Evolutionary conservation across 2,888 invertebrate genomes (phyloP).

Genomic region (Tillus elongatus): DNA sequence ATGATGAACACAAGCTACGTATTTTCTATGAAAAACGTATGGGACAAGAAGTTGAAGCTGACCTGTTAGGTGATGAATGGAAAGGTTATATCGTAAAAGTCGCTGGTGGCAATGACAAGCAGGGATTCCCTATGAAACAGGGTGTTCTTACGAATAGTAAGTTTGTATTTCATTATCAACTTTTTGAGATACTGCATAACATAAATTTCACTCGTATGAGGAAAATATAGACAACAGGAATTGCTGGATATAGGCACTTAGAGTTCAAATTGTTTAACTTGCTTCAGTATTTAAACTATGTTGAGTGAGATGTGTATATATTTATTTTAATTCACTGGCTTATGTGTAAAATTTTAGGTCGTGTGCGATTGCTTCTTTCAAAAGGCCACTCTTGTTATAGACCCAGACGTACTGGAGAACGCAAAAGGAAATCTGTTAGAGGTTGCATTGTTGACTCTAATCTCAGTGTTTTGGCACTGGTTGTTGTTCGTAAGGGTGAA

Average conservation of each 20-base stretch:
- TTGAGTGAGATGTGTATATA: too few species aligned
- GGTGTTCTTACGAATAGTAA: slow-evolving; percentile 90
- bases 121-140: slow-evolving; percentile 99
- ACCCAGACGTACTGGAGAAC: slow-evolving; percentile 89
- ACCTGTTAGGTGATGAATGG: slow-evolving; percentile 96
- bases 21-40: slow-evolving; percentile 99
- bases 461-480: slow-evolving; percentile 88
- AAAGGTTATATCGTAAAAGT: slow-evolving; percentile 95
- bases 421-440: slow-evolving; percentile 96
- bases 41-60: slow-evolving; percentile 94
- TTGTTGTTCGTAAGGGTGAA: slow-evolving; percentile 91
- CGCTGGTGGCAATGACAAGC: slow-evolving; percentile 98
- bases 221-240: too few species aligned
- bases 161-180: too few species aligned
- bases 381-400: slow-evolving; percentile 97
- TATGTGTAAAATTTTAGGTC: too few species aligned
- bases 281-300: too few species aligned
- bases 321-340: too few species aligned
- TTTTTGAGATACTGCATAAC: too few species aligned
- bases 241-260: too few species aligned
- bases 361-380: slow-evolving; percentile 89
- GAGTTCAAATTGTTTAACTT: too few species aligned
- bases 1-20: slow-evolving; percentile 95
- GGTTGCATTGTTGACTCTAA: slow-evolving; percentile 98
- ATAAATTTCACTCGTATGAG: too few species aligned